Evolutionary conservation across 1,140 invertebrate genomes (phyloP), one percentile per base, ranked within the genome.

Genomic region (Acyrthosiphon pisum): DNA sequence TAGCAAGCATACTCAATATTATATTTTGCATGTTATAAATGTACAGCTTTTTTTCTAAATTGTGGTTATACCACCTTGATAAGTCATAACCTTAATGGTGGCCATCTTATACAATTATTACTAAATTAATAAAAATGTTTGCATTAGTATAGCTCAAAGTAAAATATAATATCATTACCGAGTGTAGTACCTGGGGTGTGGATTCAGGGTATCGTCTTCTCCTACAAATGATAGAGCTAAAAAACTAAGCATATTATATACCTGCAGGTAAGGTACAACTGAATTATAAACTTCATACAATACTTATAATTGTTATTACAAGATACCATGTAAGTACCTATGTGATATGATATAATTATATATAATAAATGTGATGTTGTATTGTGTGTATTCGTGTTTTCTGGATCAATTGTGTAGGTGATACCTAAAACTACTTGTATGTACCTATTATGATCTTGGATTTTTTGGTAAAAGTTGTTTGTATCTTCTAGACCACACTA

Each of bases 401-500:
- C 30, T 87, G 35, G 48, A 90, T 14, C n/a, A 89, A 14, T 76
- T n/a, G 60, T 68, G 60, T 35, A 76, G 23, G 26, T 30, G 14
- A 76, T 76, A 30, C 60, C 60, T 30, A 14, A 68, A 68, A 30
- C 9, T 60, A 60, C 3, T 22, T 23, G 48, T 50, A 18, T 50
- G 48, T 20, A 3, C 26, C 9, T 68, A 76, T n/a, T 76, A 76
- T 76, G 30, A 35, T 76, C n/a, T 53, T 76, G 11, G 60, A 30
- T 76, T 68, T 76, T 76, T 68, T 18, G 60, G 60, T 76, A 76
- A 76, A 76, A 76, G 60, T 76, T 76, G 60, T 76, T 76, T 76
- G 9, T 23, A 41, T 91, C 20, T 46, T 81, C n/a, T 44, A 44
- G 9, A 41, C 37, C n/a, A 44, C 37, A 76, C 9, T 1, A 26